Conservation (phyloP, 2,113 vertebrate genomes). For the Epinephelus cyanopodus region DNA sequence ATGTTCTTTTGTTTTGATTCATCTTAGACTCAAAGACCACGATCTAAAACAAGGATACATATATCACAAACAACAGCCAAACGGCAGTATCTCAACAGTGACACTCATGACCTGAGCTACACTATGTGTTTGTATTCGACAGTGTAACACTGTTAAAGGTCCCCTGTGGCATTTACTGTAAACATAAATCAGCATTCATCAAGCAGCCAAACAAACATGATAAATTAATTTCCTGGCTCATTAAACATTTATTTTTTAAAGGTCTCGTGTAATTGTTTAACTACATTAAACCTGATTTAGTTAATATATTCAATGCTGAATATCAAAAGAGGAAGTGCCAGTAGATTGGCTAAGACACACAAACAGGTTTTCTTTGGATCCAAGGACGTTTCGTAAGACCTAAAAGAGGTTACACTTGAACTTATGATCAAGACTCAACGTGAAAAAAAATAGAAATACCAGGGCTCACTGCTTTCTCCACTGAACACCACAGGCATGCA, state of each 20-base stretch:
- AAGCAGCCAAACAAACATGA: not conserved
- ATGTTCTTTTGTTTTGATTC: conserved; percentile 38
- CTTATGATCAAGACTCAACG: not conserved
- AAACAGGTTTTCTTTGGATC: too few species aligned
- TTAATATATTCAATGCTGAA: not conserved
- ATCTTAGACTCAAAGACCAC: conserved; percentile 28
- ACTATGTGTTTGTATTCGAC: not conserved
- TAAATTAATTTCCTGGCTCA: not conserved
- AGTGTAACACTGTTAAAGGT: not conserved
- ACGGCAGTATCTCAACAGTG: not conserved
- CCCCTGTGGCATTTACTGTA: not conserved
- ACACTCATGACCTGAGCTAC: conserved; percentile 13
- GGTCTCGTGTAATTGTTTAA: not conserved
- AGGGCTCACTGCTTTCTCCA: too few species aligned
- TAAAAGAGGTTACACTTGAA: not conserved
- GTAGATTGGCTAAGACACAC: too few species aligned
- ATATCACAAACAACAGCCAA: not conserved
- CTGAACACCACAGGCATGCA: too few species aligned
- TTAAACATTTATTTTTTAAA: conserved; percentile 17
- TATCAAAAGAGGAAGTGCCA: not conserved
- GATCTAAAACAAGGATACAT: conserved; percentile 3
- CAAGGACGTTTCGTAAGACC: too few species aligned
- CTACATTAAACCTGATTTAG: conserved; percentile 6
- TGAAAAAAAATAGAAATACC: not conserved
- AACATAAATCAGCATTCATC: not conserved